These are phyloP conservation scores for Melanotaenia boesemani DNA, from an alignment of 2,797 vertebrate genomes.

Conservation along the genomic window DNA sequence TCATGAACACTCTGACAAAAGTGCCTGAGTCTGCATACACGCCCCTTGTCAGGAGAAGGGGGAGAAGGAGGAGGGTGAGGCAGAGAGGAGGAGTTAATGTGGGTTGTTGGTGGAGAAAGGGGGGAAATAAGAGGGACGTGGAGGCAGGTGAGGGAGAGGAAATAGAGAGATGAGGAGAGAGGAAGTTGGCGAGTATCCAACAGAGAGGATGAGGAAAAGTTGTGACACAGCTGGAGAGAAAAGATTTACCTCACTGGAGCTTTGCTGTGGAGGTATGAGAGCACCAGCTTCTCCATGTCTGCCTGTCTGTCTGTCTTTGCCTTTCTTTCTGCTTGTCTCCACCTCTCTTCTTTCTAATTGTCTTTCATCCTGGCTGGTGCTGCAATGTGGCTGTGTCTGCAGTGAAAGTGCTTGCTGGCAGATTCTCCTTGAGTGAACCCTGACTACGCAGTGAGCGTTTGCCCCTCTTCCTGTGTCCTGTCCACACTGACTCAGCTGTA, in stretches of 20 bases:
- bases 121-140: constrained; percentile 35
- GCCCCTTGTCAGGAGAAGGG: constrained; percentile 62
- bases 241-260: constrained; percentile 39
- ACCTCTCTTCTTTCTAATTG: constrained; percentile 44
- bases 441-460: constrained; percentile 73
- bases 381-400: constrained; percentile 79
- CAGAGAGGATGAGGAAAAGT: constrained; percentile 75
- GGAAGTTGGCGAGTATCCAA: constrained; percentile 66
- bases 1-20: constrained; percentile 77
- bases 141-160: constrained; percentile 48
- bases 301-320: constrained; percentile 16
- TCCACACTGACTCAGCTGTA: constrained; percentile 72
- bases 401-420: constrained; percentile 76
- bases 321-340: constrained; percentile 33
- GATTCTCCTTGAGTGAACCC: constrained; percentile 83
- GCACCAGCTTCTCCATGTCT: constrained; percentile 33
- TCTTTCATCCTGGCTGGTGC: constrained; percentile 54
- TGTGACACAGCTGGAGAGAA: constrained; percentile 71
- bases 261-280: constrained; percentile 48
- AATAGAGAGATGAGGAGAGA: constrained; percentile 24
- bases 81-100: constrained; percentile 39
- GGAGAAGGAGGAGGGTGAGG: constrained; percentile 27
- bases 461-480: constrained; percentile 53
- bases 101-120: constrained; percentile 35
- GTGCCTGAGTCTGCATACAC: constrained; percentile 80